Evolutionary conservation across 2,888 invertebrate genomes (phyloP).

Genomic region (Leptogaster cylindrica): DNA sequence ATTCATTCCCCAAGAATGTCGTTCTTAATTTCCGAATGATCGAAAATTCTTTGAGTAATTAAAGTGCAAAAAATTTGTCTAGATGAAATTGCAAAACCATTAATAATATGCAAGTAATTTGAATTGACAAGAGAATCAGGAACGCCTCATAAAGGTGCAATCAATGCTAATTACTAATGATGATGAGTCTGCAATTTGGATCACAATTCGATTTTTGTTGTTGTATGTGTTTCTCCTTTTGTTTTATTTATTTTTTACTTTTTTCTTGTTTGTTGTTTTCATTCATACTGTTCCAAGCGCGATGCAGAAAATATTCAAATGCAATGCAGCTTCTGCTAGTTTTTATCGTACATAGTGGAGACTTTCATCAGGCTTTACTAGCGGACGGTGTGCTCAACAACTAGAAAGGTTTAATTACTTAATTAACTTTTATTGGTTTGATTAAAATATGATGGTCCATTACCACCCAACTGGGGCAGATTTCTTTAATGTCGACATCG

Average conservation of each 20-base stretch:
- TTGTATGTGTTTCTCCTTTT: not conserved
- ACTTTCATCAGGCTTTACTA: slow-evolving; percentile 2
- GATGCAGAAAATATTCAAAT: not conserved
- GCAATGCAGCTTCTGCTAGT: not conserved
- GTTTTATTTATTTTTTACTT: too few species aligned
- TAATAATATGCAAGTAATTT: slow-evolving; percentile 21
- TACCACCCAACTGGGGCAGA: slow-evolving; percentile 29
- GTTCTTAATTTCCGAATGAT: too few species aligned
- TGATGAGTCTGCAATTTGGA: slow-evolving; percentile 22
- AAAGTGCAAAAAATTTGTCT: too few species aligned
- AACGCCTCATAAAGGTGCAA: not conserved
- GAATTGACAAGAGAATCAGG: not conserved
- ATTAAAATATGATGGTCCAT: slow-evolving; percentile 39
- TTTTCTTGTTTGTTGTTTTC: too few species aligned
- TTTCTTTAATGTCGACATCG: not conserved
- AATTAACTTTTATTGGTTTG: slow-evolving; percentile 28
- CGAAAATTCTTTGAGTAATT: too few species aligned
- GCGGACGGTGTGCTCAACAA: not conserved
- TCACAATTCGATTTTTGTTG: slow-evolving; percentile 16
- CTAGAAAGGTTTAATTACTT: slow-evolving; percentile 35
- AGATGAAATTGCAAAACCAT: too few species aligned
- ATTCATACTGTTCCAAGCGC: not conserved
- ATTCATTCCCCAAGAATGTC: too few species aligned
- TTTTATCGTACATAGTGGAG: slow-evolving; percentile 3
- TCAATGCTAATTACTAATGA: slow-evolving; percentile 32